Base-by-base conservation (phyloP, 2,888 invertebrate species). In the Luperina testacea region DNA sequence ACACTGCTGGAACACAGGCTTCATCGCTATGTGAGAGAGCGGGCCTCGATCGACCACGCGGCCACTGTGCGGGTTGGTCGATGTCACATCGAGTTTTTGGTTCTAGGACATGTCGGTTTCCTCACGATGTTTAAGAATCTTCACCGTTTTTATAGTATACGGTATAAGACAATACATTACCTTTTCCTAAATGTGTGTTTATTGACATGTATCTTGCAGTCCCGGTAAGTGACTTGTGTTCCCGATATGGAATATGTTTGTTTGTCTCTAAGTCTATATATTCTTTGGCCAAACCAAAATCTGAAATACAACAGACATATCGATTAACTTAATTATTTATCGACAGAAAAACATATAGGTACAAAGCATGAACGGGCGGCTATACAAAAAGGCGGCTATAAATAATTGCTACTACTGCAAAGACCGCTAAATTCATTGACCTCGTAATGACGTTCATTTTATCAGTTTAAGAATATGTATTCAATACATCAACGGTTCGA, bases 121-220 rank as follows among this genome's bases (percentile, higher is more conserved):
- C 17, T 32, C 6, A 5, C 15, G 2, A 59, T 51, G 20, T 20
- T 64, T 15, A 20, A 1, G 3, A 3, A n/a, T 3, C 48, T 69
- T 48, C 48, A 13, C 27, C 38, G 8, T 48, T 61, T 63, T 13
- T 38, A 63, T 4, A 64, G 1, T 4, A 57, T n/a, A 72, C 32
- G 15, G 0, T 48, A 45, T 11, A 65, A 42, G 0, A 64, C n/a
- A 1, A 71, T 73, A 83, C 57, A 68, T 95, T 94, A 98, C 98
- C 98, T 98, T 99, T 99, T 94, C 99, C 99, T 97, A 99, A 98
- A 97, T 99, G 99, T 96, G 99, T 99, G 97, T 99, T 99, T 97
- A 99, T 99, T 97, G 99, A 99, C 99, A 99, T 99, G 97, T 99
- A 99, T 97, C 99, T 98, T 91, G 99, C 99, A 90, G 99, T 99